Evolutionary conservation across 1,140 invertebrate species (phyloP).

Genomic region (Elysia chlorotica): DNA sequence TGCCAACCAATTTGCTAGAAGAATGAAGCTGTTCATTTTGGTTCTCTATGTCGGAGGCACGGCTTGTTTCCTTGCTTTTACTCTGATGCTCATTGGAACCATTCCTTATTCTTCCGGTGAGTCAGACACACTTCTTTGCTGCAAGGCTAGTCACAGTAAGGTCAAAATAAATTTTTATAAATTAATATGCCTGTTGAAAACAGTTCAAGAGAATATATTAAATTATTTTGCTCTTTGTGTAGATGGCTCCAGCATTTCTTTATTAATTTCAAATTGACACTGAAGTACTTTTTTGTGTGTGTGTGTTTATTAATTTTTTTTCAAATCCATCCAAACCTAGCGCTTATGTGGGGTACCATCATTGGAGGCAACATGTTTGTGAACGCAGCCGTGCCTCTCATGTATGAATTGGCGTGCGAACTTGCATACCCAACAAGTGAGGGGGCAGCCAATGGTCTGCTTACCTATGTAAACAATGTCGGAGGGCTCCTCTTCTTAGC

Average conservation of each 20-base stretch:
- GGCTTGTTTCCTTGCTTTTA: constrained; percentile 27
- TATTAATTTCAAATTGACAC: too few relatives aligned
- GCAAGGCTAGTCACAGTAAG: too few relatives aligned
- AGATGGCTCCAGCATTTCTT: too few relatives aligned
- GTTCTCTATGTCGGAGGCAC: constrained; percentile 23
- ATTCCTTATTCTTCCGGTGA: constrained; percentile 28
- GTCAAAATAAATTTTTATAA: too few relatives aligned
- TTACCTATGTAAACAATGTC: constrained; percentile 63
- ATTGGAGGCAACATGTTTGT: constrained; percentile 25
- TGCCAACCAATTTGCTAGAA: constrained; percentile 35
- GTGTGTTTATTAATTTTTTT: too few relatives aligned
- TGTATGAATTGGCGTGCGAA: constrained; percentile 65
- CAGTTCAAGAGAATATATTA: too few relatives aligned
- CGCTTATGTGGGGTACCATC: constrained; percentile 15
- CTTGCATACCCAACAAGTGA: constrained; percentile 65
- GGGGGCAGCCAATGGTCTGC: constrained; percentile 63
- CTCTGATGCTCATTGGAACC: constrained; percentile 19
- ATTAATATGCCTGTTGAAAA: too few relatives aligned
- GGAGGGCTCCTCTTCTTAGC: constrained; percentile 60
- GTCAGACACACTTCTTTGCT: neutral
- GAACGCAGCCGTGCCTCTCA: constrained; percentile 63
- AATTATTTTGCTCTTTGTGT: too few relatives aligned
- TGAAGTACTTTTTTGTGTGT: too few relatives aligned
- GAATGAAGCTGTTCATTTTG: constrained; percentile 41
- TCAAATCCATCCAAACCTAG: too few relatives aligned